Conservation (phyloP, 2,888 invertebrate species). For the Autographa gamma region DNA sequence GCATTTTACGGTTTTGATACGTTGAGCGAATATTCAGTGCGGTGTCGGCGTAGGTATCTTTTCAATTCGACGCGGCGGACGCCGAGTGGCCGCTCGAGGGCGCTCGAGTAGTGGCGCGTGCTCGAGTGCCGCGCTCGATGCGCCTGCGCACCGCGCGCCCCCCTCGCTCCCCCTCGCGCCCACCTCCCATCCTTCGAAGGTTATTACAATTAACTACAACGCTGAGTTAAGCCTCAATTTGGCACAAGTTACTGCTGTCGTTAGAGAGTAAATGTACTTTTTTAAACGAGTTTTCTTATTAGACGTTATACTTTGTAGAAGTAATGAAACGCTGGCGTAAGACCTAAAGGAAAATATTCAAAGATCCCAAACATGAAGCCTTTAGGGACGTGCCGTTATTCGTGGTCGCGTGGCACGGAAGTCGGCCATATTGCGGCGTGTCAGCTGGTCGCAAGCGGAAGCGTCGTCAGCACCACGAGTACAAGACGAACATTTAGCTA, state of each 20-base stretch:
- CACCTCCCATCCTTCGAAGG: slow-evolving; percentile 67
- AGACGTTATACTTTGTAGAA: slow-evolving; percentile 20
- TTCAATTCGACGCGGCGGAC: slow-evolving; percentile 86
- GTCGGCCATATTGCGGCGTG: slow-evolving; percentile 72
- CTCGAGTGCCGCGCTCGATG: slow-evolving; percentile 81
- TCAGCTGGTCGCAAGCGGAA: slow-evolving; percentile 71
- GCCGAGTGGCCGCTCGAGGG: slow-evolving; percentile 82
- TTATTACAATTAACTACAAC: slow-evolving; percentile 84
- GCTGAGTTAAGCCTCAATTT: slow-evolving; percentile 79
- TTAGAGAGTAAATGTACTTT: slow-evolving; percentile 49
- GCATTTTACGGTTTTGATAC: slow-evolving; percentile 89
- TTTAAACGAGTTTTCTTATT: slow-evolving; percentile 38
- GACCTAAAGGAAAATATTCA: slow-evolving; percentile 47
- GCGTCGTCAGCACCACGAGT: slow-evolving; percentile 66
- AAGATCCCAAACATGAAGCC: slow-evolving; percentile 62
- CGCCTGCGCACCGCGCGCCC: slow-evolving; percentile 78
- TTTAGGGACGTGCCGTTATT: slow-evolving; percentile 62
- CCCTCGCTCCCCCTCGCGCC: slow-evolving; percentile 49
- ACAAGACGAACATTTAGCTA: slow-evolving; percentile 71
- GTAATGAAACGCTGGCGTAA: slow-evolving; percentile 24
- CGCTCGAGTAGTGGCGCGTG: slow-evolving; percentile 86
- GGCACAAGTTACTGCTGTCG: slow-evolving; percentile 68
- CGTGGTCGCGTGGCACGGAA: slow-evolving; percentile 67
- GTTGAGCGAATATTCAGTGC: slow-evolving; percentile 87
- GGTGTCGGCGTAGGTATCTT: slow-evolving; percentile 87